These are phyloP conservation scores for Cercopithecus hamlyni DNA, from an alignment of 2,797 vertebrate genomes.

Conservation along the genomic window DNA sequence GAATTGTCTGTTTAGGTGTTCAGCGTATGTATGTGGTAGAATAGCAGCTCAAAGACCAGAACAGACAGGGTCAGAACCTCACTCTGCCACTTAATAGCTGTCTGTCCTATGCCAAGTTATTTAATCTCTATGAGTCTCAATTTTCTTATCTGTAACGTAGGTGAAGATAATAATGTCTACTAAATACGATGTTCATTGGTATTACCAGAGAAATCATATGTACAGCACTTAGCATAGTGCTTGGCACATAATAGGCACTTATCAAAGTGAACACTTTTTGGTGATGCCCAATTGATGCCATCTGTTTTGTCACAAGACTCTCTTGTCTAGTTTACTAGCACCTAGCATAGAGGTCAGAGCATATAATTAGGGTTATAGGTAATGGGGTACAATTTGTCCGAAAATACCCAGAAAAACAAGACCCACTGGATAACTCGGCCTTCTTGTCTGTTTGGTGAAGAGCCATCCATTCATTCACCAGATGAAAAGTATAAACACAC, in stretches of 20 bases:
- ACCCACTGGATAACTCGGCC: not conserved
- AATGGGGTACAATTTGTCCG: not conserved
- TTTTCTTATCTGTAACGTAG: not conserved
- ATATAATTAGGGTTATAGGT: not conserved
- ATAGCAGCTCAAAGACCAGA: not conserved
- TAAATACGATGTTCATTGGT: not conserved
- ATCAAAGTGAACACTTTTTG: not conserved
- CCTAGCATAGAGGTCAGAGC: not conserved
- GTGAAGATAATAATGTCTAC: not conserved
- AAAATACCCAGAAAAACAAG: not conserved
- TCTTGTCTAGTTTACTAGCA: not conserved
- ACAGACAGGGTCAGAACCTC: not conserved
- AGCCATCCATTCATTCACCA: not conserved
- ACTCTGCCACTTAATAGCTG: not conserved
- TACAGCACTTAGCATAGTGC: not conserved
- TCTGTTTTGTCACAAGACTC: not conserved
- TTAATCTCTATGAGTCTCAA: not conserved
- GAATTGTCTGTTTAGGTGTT: not conserved
- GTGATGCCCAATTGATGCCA: not conserved
- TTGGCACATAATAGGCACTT: not conserved
- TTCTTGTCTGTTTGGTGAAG: not conserved
- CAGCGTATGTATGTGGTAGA: accelerated
- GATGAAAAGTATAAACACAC: not conserved
- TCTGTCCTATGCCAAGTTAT: not conserved
- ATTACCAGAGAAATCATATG: not conserved